Percentiles rank a stretch among this genome's conserved stretches.
These are phyloP conservation scores for Chromoteleia sp. DNA, from an alignment of 2,888 invertebrate genomes.

Conservation along the genomic window DNA sequence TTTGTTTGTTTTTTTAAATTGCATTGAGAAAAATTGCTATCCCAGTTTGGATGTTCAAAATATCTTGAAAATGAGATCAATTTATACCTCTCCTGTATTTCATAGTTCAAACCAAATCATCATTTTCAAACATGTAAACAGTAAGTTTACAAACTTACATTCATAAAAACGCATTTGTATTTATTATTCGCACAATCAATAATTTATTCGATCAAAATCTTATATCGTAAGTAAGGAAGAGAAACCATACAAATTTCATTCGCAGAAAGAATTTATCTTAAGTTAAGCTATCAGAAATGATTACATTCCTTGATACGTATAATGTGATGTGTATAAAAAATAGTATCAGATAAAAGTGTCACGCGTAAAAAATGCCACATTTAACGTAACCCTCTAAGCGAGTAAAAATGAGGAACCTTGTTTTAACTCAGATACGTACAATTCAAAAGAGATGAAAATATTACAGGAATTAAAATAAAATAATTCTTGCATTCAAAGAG, in stretches of 20 bases:
- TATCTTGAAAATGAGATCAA: slow-evolving; percentile 1
- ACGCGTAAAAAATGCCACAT: slow-evolving; percentile 22
- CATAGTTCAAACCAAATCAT: background rate
- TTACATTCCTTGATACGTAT: slow-evolving; percentile 39
- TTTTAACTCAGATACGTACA: slow-evolving; percentile 1
- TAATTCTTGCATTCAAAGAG: too few species aligned
- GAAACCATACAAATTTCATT: background rate
- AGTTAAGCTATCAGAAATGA: slow-evolving; percentile 28
- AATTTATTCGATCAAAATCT: slow-evolving; percentile 8
- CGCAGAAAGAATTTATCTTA: slow-evolving; percentile 1
- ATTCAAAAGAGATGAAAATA: slow-evolving; percentile 5
- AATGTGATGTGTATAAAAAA: slow-evolving; percentile 42
- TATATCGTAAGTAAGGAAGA: background rate
- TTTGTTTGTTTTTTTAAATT: slow-evolving; percentile 23
- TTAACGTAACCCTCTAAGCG: slow-evolving; percentile 23
- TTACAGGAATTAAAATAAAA: too few species aligned
- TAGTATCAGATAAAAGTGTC: slow-evolving; percentile 40
- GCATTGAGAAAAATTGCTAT: slow-evolving; percentile 17
- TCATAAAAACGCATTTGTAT: too few species aligned
- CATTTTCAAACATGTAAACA: too few species aligned
- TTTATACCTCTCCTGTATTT: background rate
- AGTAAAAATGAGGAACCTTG: slow-evolving; percentile 15
- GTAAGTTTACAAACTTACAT: too few species aligned
- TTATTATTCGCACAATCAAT: too few species aligned
- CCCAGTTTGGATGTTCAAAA: background rate